A percentile compares a stretch with the other conserved stretches of the same genome.
Conservation (phyloP, 1,140 invertebrate species). For the Orussus abietinus region DNA sequence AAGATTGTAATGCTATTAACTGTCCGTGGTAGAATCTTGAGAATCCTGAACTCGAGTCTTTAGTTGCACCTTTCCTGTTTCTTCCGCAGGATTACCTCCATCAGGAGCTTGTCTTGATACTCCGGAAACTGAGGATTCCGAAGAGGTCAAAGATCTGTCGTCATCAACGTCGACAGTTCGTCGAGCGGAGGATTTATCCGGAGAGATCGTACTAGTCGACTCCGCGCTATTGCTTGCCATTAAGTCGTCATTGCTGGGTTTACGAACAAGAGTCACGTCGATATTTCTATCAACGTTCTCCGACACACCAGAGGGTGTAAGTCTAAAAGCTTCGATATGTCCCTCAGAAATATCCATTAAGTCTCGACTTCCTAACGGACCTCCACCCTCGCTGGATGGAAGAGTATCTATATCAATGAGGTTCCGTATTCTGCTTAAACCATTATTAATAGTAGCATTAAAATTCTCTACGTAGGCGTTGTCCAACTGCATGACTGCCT, state of each 20-base stretch:
- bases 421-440: slow-evolving; percentile 28
- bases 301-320: slow-evolving; percentile 29
- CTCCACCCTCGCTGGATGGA: too few species aligned
- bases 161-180: slow-evolving; percentile 25
- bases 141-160: slow-evolving; percentile 22
- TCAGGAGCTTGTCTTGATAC: slow-evolving; percentile 47
- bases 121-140: slow-evolving; percentile 32
- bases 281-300: slow-evolving; percentile 33
- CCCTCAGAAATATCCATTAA: slow-evolving; percentile 14
- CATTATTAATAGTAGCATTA: slow-evolving; percentile 26
- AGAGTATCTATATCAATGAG: slow-evolving; percentile 17
- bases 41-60: too few species aligned
- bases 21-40: slow-evolving; percentile 14
- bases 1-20: slow-evolving; percentile 15
- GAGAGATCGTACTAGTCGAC: slow-evolving; percentile 26
- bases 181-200: slow-evolving; percentile 24
- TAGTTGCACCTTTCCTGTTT: too few species aligned
- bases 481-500: slow-evolving; percentile 37
- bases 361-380: too few species aligned
- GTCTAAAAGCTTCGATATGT: slow-evolving; percentile 19
- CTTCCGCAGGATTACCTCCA: slow-evolving; percentile 46
- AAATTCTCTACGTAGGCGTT: slow-evolving; percentile 39
- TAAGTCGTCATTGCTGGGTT: slow-evolving; percentile 27
- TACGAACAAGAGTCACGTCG: slow-evolving; percentile 31
- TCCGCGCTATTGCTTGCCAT: slow-evolving; percentile 29